Evolutionary conservation across 2,113 vertebrate species (phyloP).

Genomic region (Sialia sialis): DNA sequence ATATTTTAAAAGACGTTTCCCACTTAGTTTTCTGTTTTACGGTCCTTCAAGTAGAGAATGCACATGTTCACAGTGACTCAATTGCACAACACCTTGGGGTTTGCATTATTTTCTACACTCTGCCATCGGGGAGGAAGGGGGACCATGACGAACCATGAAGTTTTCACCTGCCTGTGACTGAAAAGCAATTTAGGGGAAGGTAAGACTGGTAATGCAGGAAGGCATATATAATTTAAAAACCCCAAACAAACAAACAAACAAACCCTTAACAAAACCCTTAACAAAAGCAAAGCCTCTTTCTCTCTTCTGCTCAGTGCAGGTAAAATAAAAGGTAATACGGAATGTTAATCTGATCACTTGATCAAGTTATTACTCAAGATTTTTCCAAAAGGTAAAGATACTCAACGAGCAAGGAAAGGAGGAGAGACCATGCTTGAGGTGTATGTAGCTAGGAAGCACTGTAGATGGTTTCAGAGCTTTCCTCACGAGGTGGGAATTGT

Average conservation of each 20-base stretch:
- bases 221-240: accelerated
- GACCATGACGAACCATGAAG: background rate
- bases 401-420: background rate
- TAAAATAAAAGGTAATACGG: background rate
- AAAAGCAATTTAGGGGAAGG: background rate
- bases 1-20: background rate
- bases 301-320: background rate
- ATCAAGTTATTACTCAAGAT: background rate
- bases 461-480: background rate
- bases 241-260: background rate
- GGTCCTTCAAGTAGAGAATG: background rate
- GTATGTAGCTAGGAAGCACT: background rate
- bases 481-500: accelerated
- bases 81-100: background rate
- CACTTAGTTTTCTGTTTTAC: background rate
- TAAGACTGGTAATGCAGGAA: background rate
- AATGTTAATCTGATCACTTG: background rate
- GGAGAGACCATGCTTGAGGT: background rate
- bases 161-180: background rate
- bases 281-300: background rate
- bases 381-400: background rate
- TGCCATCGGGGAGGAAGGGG: background rate
- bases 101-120: background rate
- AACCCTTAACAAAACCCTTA: background rate
- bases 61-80: background rate